A percentile compares a stretch with the other conserved stretches of the same genome.
phyloP scores from a whole-genome alignment of 2,797 vertebrate species.

The Premnoplex brunnescens region DNA sequence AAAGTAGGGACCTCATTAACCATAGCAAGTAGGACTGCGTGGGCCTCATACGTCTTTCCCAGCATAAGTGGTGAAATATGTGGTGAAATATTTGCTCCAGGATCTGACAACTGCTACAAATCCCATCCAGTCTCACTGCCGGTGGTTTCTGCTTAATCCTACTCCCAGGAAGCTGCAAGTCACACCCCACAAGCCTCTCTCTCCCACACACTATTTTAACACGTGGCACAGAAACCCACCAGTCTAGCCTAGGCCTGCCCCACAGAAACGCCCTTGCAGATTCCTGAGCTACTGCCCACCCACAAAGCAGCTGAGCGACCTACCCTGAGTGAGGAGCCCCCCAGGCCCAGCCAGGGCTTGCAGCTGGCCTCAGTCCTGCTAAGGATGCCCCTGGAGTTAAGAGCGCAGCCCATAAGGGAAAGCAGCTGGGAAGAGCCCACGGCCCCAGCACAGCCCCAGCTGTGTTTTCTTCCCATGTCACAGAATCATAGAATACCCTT shows the following conservation, averaged over 20 bases:
- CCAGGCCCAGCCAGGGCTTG: neutral
- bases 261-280: neutral
- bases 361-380: too few species aligned
- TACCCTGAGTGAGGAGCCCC: neutral
- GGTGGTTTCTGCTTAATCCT: too few species aligned
- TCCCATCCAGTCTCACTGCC: neutral
- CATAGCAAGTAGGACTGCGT: neutral
- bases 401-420: accelerated
- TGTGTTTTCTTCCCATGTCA: accelerated
- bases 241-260: too few species aligned
- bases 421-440: neutral
- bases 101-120: neutral
- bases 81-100: neutral
- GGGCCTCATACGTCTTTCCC: too few species aligned
- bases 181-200: neutral
- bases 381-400: neutral
- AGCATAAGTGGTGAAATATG: too few species aligned
- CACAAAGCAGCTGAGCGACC: neutral
- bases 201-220: neutral
- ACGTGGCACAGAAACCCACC: neutral
- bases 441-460: accelerated
- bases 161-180: too few species aligned
- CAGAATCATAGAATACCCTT: neutral
- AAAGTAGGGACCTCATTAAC: neutral
- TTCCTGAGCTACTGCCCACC: neutral